Conservation (phyloP, 2,888 invertebrate genomes). For the Drosophila mettleri region DNA sequence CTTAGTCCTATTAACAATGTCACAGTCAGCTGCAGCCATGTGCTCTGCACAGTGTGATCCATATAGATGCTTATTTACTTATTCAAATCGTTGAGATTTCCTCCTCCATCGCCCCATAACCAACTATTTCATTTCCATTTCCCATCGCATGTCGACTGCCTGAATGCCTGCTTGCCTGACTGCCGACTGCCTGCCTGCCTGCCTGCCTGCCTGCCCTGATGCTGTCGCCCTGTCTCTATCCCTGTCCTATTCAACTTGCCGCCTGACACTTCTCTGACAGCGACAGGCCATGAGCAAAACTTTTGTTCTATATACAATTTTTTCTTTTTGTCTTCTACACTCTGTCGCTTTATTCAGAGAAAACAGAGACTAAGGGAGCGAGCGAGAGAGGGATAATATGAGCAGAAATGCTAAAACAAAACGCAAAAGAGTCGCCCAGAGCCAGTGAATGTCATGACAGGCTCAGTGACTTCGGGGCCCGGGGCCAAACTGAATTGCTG, state of each 20-base stretch:
- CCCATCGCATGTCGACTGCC: slow-evolving; percentile 52
- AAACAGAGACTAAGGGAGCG: not conserved
- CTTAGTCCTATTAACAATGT: slow-evolving; percentile 67
- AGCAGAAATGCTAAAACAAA: slow-evolving; percentile 66
- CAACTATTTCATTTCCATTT: slow-evolving; percentile 55
- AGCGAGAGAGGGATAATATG: slow-evolving; percentile 35
- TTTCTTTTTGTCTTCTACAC: slow-evolving; percentile 16
- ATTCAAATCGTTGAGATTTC: slow-evolving; percentile 75
- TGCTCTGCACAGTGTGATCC: slow-evolving; percentile 48
- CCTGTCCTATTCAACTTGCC: slow-evolving; percentile 76
- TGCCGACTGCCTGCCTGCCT: slow-evolving; percentile 6
- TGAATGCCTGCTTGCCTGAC: slow-evolving; percentile 6
- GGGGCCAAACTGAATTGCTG: slow-evolving; percentile 70
- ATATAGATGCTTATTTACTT: slow-evolving; percentile 73
- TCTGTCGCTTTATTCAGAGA: slow-evolving; percentile 49
- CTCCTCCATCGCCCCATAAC: slow-evolving; percentile 8
- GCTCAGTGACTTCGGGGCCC: slow-evolving; percentile 75
- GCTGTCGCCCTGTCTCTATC: slow-evolving; percentile 46
- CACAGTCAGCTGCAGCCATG: slow-evolving; percentile 72
- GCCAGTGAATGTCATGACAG: slow-evolving; percentile 74
- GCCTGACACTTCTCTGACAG: slow-evolving; percentile 83
- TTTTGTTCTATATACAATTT: slow-evolving; percentile 74
- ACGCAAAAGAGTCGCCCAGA: slow-evolving; percentile 53
- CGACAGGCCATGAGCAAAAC: slow-evolving; percentile 80
- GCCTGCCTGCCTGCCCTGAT: slow-evolving; percentile 3